phyloP scores from a whole-genome alignment of 2,113 vertebrate genomes.

The Stigmatopora nigra region DNA sequence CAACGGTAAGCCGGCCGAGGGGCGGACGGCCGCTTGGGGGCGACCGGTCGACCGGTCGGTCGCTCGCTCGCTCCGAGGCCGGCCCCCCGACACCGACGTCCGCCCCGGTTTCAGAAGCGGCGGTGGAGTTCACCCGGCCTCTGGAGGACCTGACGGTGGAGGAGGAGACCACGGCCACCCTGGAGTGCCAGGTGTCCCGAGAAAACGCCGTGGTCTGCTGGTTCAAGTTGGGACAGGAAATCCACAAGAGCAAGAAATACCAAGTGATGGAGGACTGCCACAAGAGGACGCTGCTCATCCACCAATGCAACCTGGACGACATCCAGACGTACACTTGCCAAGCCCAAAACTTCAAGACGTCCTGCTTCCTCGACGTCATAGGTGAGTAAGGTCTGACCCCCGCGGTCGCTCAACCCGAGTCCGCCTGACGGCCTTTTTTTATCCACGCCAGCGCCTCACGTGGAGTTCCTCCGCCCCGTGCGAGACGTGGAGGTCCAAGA shows the following conservation, averaged over 20 bases:
- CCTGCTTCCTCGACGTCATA: slow-evolving; percentile 92
- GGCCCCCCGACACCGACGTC: no score
- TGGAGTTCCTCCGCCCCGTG: slow-evolving; percentile 88
- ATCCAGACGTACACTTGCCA: slow-evolving; percentile 88
- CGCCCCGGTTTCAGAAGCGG: slow-evolving; percentile 73
- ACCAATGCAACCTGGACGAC: slow-evolving; percentile 80
- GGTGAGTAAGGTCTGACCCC: no score
- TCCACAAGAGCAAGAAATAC: slow-evolving; percentile 93
- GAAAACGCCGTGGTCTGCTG: slow-evolving; percentile 89
- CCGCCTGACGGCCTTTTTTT: background rate
- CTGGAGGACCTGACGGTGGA: slow-evolving; percentile 97
- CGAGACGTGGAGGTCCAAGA: slow-evolving; percentile 90
- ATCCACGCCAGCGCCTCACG: slow-evolving; percentile 80
- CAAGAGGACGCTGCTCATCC: slow-evolving; percentile 85
- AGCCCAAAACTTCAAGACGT: slow-evolving; percentile 91
- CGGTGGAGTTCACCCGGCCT: slow-evolving; percentile 90
- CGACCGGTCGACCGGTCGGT: background rate
- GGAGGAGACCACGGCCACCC: slow-evolving; percentile 83
- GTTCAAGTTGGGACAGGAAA: slow-evolving; percentile 89
- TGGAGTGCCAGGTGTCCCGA: slow-evolving; percentile 93
- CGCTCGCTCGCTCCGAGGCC: no score
- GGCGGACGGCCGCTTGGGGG: background rate
- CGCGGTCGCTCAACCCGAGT: no score
- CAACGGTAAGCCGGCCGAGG: slow-evolving; percentile 72
- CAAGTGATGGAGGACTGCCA: slow-evolving; percentile 80